Evolutionary conservation across 2,888 invertebrate genomes (phyloP), one percentile per base, ranked within the genome.

Genomic region (Clostera curtula): DNA sequence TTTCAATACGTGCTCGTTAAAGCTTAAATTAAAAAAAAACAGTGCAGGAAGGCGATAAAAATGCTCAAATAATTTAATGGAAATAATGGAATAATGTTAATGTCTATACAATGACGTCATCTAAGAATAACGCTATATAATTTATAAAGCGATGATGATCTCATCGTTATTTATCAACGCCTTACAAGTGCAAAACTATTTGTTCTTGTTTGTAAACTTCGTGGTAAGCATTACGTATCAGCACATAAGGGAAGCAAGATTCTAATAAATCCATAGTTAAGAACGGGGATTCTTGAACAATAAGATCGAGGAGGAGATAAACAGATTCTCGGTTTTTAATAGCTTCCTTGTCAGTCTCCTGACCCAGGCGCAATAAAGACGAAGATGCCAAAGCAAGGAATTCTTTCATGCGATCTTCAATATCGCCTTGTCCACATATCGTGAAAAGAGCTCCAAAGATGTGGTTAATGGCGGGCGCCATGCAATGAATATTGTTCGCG

Each of bases 401-500:
- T 68, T 99, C 99, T 63, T 98, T 98, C 91, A 99, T 95, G 28
- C 99, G 88, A 61, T 97, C 97, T 62, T 97, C 97, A 40, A 98
- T 96, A 64, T 99, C 99, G 12, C 94, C 95, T 62, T 95, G 94
- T 0, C 95, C 96, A 61, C 97, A 96, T 47, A 98, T 93, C 2
- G 97, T 96, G 60, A 99, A 99, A 27, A 99, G 77, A 1, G 98
- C 98, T 9, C 97, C 97, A 57, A 98, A 98, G 38, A 98, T 94
- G 50, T 95, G 93, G 62, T 97, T 97, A 18, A 98, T 93, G 0
- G 98, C 97, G 21, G 95, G 90, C 1, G 98, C 97, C 87, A 99
- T 93, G 63, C 99, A 99, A 69, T 99, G 99, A 36, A 96, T 96
- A 69, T 99, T 99, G 76, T 99, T 99, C n/a, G 95, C 91, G 65